A percentile compares a stretch with the other conserved stretches of the same genome.
Conservation (phyloP, 2,113 vertebrate genomes). For the Lethenteron camtschaticum region DNA sequence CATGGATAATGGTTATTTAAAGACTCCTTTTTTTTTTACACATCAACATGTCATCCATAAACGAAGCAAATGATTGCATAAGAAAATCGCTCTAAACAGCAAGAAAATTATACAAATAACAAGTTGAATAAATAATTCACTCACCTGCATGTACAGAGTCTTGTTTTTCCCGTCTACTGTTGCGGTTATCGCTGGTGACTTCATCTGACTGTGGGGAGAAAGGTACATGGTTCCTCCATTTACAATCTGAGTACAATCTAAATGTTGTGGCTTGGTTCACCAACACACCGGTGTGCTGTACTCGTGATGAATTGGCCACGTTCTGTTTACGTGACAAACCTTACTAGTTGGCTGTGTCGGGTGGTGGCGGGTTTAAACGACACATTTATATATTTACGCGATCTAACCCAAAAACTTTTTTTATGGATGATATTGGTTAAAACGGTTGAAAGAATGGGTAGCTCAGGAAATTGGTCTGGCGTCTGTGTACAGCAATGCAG, state of each 20-base stretch:
- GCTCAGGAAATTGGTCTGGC: too few species aligned
- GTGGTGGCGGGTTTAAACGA: background rate
- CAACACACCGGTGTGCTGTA: too few species aligned
- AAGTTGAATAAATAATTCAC: slow-evolving; percentile 2
- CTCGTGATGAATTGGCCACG: too few species aligned
- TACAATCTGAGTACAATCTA: background rate
- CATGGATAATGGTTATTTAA: slow-evolving; percentile 1
- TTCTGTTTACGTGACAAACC: background rate
- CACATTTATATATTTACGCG: background rate
- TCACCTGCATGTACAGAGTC: slow-evolving; percentile 88
- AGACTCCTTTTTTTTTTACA: background rate
- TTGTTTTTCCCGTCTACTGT: slow-evolving; percentile 84
- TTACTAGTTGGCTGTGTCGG: background rate
- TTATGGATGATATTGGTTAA: too few species aligned
- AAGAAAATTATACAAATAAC: background rate
- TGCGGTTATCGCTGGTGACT: slow-evolving; percentile 72
- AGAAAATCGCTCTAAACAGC: background rate
- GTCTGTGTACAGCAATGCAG: background rate
- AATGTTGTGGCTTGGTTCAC: too few species aligned
- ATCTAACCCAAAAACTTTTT: too few species aligned
- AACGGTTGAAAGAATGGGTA: too few species aligned
- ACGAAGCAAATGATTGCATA: background rate
- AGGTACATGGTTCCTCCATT: background rate
- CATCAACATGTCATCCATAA: background rate
- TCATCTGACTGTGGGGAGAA: slow-evolving; percentile 50